These are phyloP conservation scores for Holcopasites calliopsidis DNA, from an alignment of 1,140 invertebrate species.

Conservation along the genomic window DNA sequence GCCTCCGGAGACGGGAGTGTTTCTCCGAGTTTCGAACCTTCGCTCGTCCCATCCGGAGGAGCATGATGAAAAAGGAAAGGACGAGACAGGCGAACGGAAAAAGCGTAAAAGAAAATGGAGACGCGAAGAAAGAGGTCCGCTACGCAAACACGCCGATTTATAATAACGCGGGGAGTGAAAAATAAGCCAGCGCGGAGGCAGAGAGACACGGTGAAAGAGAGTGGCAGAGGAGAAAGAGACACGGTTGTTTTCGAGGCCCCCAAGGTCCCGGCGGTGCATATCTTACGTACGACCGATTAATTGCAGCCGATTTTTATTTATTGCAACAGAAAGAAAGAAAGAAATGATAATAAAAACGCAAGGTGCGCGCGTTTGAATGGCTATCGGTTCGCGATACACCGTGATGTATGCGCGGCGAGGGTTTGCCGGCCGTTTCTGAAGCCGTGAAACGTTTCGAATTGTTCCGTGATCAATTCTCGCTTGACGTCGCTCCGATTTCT, in stretches of 20 bases:
- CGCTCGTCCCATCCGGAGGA: too few species aligned
- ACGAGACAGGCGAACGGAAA: neutral
- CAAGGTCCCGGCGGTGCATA: constrained; percentile 69
- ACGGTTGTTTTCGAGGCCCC: constrained; percentile 63
- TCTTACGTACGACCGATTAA: constrained; percentile 68
- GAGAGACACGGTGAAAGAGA: neutral
- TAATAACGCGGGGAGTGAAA: constrained; percentile 37
- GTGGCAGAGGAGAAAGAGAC: constrained; percentile 29
- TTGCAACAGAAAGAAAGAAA: constrained; percentile 68
- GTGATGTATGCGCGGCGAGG: neutral
- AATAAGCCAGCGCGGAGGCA: constrained; percentile 13
- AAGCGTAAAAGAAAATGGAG: too few species aligned
- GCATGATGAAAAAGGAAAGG: too few species aligned
- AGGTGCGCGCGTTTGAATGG: constrained; percentile 72
- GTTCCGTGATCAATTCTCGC: neutral
- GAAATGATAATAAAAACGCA: too few species aligned
- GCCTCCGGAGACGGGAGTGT: constrained; percentile 1
- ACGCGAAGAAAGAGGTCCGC: neutral
- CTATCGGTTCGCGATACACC: constrained; percentile 74
- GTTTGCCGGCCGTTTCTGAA: too few species aligned
- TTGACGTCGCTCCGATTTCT: neutral
- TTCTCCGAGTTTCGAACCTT: neutral
- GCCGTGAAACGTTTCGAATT: too few species aligned
- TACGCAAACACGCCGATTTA: constrained; percentile 28
- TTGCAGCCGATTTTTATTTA: constrained; percentile 73